Percentiles rank a stretch among this genome's conserved stretches.
phyloP scores from a whole-genome alignment of 92 coral and sea anemone genomes.

The Siderastrea siderea region DNA sequence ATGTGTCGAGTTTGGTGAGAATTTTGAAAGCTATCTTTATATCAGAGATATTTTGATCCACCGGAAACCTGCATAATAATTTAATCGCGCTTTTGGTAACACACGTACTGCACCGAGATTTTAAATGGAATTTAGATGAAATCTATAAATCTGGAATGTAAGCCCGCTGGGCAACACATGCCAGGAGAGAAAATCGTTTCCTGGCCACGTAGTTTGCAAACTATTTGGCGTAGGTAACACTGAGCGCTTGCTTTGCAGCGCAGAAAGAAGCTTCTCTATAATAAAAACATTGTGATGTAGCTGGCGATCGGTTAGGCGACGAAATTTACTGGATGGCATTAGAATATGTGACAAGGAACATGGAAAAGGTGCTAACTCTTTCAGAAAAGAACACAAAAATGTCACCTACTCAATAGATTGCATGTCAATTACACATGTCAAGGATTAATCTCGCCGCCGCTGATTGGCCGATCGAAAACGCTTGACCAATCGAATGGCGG shows the following conservation, averaged over 20 bases:
- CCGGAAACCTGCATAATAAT: constrained; percentile 34
- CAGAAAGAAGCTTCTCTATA: constrained; percentile 51
- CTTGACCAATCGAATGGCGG: constrained; percentile 79
- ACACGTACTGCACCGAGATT: not conserved
- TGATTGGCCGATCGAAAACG: constrained; percentile 85
- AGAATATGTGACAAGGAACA: constrained; percentile 95
- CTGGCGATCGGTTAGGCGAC: constrained; percentile 81
- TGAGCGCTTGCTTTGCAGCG: not conserved
- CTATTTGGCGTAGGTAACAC: constrained; percentile 24
- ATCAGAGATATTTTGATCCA: constrained; percentile 21
- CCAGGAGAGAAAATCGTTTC: constrained; percentile 20
- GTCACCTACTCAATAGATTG: constrained; percentile 96
- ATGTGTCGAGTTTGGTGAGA: constrained; percentile 54
- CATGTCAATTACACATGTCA: constrained; percentile 96
- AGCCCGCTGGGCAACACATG: constrained; percentile 4
- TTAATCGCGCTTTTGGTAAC: constrained; percentile 5
- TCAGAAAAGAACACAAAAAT: constrained; percentile 97
- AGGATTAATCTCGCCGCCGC: constrained; percentile 63
- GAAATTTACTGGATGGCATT: constrained; percentile 84
- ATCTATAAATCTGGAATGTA: constrained; percentile 13
- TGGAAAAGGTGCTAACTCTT: constrained; percentile 98
- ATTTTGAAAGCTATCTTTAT: constrained; percentile 17
- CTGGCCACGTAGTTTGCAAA: constrained; percentile 36
- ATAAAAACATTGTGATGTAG: constrained; percentile 71
- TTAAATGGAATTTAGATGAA: constrained; percentile 17